Evolutionary conservation across 2,888 invertebrate species (phyloP), one percentile per base, ranked within the genome.

Genomic region (Papilio gigon): DNA sequence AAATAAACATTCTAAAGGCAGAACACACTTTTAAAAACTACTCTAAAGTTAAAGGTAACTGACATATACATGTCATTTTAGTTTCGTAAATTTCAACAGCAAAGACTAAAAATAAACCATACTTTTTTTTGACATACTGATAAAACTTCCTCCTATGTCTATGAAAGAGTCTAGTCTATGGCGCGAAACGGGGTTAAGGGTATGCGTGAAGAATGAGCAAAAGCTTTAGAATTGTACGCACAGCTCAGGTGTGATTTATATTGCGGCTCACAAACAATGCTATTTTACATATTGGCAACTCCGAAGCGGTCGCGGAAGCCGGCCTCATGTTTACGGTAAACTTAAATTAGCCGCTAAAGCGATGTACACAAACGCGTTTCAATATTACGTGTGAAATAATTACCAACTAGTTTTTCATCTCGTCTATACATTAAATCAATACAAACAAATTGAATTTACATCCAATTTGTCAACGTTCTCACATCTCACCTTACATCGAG

Each of bases 201-300:
- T 78, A 77, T 77, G 77, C 80, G 74, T 76, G 76, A 76, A 76
- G 76, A 77, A 77, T 77, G 76, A 76, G 77, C 78, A 77, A 78
- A 79, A 80, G 80, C 81, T 81, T 83, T 82, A 76, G 71, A 74
- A 76, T 73, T 74, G 73, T 72, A 73, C 73, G 72, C 72, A 66
- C 78, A 75, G 79, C 75, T 78, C 75, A 77, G 75, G 77, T 77
- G 76, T 91, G 90, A 91, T 91, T 91, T 91, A 90, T 89, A 84
- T 85, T 90, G 91, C 78, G 91, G 90, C 88, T 78, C 81, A 74
- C 83, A 84, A 85, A 89, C 89, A 91, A 91, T 88, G 82, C 85
- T 82, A 83, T 84, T 83, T 79, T 77, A 76, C 75, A 77, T 78
- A 81, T 81, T 83, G 80, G 80, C 81, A 84, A 84, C 75, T 76